Conservation (phyloP, 2,888 invertebrate species). For the Acleris emargana region DNA sequence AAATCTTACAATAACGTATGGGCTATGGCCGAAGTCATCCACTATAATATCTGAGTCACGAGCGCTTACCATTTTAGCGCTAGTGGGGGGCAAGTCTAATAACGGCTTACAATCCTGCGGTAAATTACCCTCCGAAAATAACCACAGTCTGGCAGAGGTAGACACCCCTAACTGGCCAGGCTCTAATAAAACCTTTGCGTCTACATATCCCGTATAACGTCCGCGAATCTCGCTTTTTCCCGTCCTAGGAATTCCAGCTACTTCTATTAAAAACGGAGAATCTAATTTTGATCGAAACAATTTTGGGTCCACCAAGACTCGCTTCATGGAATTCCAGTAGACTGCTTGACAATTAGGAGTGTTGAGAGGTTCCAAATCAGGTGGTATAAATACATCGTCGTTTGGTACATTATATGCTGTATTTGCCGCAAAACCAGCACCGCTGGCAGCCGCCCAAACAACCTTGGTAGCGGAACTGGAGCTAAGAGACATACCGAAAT, state of each 20-base stretch:
- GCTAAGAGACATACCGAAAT: slow-evolving; percentile 68
- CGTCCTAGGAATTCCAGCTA: slow-evolving; percentile 68
- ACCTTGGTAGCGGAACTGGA: slow-evolving; percentile 53
- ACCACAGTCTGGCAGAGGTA: slow-evolving; percentile 55
- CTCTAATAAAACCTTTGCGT: slow-evolving; percentile 64
- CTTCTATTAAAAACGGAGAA: slow-evolving; percentile 61
- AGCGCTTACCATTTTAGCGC: slow-evolving; percentile 60
- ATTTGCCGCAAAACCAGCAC: slow-evolving; percentile 56
- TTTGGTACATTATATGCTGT: slow-evolving; percentile 54
- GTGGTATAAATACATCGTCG: slow-evolving; percentile 63
- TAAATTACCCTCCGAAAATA: slow-evolving; percentile 57
- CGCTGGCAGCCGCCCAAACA: slow-evolving; percentile 65
- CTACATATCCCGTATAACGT: slow-evolving; percentile 67
- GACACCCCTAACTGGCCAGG: slow-evolving; percentile 64
- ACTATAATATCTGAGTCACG: slow-evolving; percentile 53
- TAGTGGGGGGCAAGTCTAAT: slow-evolving; percentile 65
- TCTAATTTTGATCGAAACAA: slow-evolving; percentile 53
- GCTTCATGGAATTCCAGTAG: slow-evolving; percentile 72
- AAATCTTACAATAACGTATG: slow-evolving; percentile 64
- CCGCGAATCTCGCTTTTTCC: slow-evolving; percentile 70
- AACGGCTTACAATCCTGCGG: slow-evolving; percentile 55
- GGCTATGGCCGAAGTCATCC: slow-evolving; percentile 62
- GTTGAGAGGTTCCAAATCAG: slow-evolving; percentile 49
- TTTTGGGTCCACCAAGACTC: slow-evolving; percentile 64
- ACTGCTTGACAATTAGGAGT: slow-evolving; percentile 54